Base-by-base conservation (phyloP, 2,888 invertebrate species). In the Acleris sparsana region DNA sequence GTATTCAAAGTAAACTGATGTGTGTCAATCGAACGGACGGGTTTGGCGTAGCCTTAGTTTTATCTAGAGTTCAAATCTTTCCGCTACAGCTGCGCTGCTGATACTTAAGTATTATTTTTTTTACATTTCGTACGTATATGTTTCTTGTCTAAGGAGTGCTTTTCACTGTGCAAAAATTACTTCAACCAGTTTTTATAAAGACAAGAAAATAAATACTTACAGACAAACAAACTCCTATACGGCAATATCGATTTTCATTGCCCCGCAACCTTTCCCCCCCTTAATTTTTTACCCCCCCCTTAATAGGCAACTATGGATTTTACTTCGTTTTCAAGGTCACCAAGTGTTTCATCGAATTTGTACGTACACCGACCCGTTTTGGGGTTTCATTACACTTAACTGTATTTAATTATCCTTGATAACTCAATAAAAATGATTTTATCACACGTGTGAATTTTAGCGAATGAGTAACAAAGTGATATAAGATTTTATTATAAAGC, bases 21-120 rank as follows among this genome's bases (percentile, higher is more conserved):
- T 65, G 55, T 65, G 65, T 60, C 65, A 65, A 52, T 55, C 44
- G 17, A 44, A 44, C n/a, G 44, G 56, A 56, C 48, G 39, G 43
- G 60, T 51, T 65, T 48, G 56, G 62, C 56, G 25, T 49, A 65
- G 51, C 65, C 65, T 65, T 61, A 65, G 22, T 65, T 65, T 65
- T 65, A 65, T 65, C 65, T 57, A 13, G n/a, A 61, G 51, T 56
- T 60, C 65, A 60, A 52, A 60, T 65, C 65, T 57, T 46, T 25
- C 5, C 22, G 57, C 20, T 55, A 43, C n/a, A 20, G 6, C 46
- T 6, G 46, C 17, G 6, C 46, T 6, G 46, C 17, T 7, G 16
- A 33, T 33, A 33, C 3, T 33, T 9, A 33, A 33, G 9, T 33
- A 33, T 33, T 29, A 7, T 7, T 29, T 33, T 33, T 2, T 46